Percentiles rank a stretch among this genome's conserved stretches.
Evolutionary conservation across 2,888 invertebrate genomes (phyloP).

Genomic region (Amitus sp.): DNA sequence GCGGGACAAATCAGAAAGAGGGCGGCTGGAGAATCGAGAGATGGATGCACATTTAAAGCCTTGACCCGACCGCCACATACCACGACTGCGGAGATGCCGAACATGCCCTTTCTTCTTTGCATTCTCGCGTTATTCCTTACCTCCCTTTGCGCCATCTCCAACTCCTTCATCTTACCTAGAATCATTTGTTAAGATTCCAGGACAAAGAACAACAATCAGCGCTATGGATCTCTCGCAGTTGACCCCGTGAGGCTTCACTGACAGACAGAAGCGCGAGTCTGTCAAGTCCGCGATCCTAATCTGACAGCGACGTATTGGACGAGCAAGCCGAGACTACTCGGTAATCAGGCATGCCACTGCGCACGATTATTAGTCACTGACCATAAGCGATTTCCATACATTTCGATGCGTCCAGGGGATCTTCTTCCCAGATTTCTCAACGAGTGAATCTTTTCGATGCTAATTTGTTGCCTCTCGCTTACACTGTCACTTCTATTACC

Average conservation of each 20-base stretch:
- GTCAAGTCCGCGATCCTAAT: slow-evolving; percentile 64
- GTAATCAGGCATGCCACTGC: slow-evolving; percentile 44
- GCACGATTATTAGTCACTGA: slow-evolving; percentile 55
- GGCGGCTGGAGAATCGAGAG: slow-evolving; percentile 17
- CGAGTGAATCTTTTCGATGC: too few relatives aligned
- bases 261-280: slow-evolving; percentile 65
- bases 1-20: slow-evolving; percentile 41
- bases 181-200: slow-evolving; percentile 63
- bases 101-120: slow-evolving; percentile 43
- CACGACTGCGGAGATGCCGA: slow-evolving; percentile 51
- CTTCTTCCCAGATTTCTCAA: slow-evolving; percentile 35
- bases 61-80: slow-evolving; percentile 36
- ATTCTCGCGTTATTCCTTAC: slow-evolving; percentile 43
- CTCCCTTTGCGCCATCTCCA: slow-evolving; percentile 16
- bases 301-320: slow-evolving; percentile 64
- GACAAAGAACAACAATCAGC: slow-evolving; percentile 55
- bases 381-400: slow-evolving; percentile 52
- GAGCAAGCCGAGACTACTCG: slow-evolving; percentile 31
- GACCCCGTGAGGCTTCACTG: slow-evolving; percentile 52
- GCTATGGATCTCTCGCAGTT: slow-evolving; percentile 53
- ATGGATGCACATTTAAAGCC: slow-evolving; percentile 49
- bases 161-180: slow-evolving; percentile 42
- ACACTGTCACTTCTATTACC: too few relatives aligned
- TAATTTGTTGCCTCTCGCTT: too few relatives aligned
- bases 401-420: slow-evolving; percentile 39